Base-by-base conservation (phyloP, 2,888 invertebrate species). In the Cremastinae sp. region DNA sequence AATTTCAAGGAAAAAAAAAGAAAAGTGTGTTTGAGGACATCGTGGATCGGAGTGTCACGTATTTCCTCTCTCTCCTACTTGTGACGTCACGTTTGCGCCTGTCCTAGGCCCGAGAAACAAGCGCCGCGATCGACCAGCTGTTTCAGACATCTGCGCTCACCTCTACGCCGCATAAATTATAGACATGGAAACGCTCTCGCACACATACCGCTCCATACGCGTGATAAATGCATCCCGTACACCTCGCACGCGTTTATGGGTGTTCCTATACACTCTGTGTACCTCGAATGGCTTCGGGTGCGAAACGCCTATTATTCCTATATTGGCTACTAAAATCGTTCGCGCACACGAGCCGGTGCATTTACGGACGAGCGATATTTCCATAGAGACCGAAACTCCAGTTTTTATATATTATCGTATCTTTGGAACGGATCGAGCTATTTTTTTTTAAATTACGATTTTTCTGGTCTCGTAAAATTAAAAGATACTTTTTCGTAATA, bases 61-160 rank as follows among this genome's bases (percentile, higher is more conserved):
- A 59, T 39, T 61, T 51, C 18, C 62, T 78, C 78, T 71, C 78
- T 18, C 58, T 16, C 43, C 53, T 35, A 64, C 77, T 80, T 72
- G 64, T 83, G 84, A 85, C 85, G 85, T 87, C 83, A 85, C 83
- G 79, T 72, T n/a, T n/a, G 64, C 75, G 75, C 74, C 75, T 74
- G 64, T 59, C 75, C 83, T 69, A 71, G 59, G 62, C 76, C 70
- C 71, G 59, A 68, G 79, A 77, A 70, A 74, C 65, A 65, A 45
- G 56, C 68, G 45, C 62, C 74, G 72, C 78, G 80, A 82, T 80
- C 80, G 75, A 77, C 80, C 82, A 83, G 86, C 86, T 86, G 86
- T 86, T 85, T 83, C 80, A 80, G 82, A 84, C 86, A 86, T 85
- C 86, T 85, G 86, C 83, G 79, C 76, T 74, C 65, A 78, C 76